Evolutionary conservation across 2,113 vertebrate genomes (phyloP), one percentile per base, ranked within the genome.

Genomic region (Sisor rabdophorus): DNA sequence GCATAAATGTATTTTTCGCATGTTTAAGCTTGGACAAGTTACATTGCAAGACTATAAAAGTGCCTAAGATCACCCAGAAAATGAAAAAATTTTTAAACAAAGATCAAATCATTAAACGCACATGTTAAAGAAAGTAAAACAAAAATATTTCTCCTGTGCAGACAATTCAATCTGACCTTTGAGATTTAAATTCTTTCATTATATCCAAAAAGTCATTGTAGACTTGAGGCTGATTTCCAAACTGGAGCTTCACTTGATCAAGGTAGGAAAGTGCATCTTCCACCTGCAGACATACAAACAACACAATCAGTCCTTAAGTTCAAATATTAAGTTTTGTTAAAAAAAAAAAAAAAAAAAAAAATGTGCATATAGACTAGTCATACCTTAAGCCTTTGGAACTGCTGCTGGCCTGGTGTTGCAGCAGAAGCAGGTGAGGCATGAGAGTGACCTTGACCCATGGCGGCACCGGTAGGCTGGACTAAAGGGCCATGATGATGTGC

Each of bases 131-230:
- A 47, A 67, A 24, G 1, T 24, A 65, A 24, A 22, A 20, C 1
- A 16, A 5, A 16, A 22, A 2, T 2, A 8, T 63, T 20, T 19
- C 12, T 40, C 11, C 44, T 20, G 22, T 15, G 22, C 13, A 26
- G 12, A 10, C n/a, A 16, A 59, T 32, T 65, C 60, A 52, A 22
- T 24, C 82, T 90, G 85, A 98, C 97, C 97, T 99, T 77, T 99
- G 97, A 71, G 97, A 99, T 87, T 99, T 99, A 81, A 99, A 99
- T 87, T 99, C 97, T 90, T 99, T 99, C 97, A 99, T 99, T 82
- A 99, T 99, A 86, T 99, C 97, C 84, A 99, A 93, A 85, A 99
- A 99, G 86, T 99, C 97, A 88, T 99, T 99, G 91, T 99, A 99
- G 86, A 99, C 96, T 90, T 99, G 97, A 40, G 97, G 97, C 81